These are phyloP conservation scores for Dasyornis broadbenti DNA, from an alignment of 2,113 vertebrate genomes.

Conservation along the genomic window DNA sequence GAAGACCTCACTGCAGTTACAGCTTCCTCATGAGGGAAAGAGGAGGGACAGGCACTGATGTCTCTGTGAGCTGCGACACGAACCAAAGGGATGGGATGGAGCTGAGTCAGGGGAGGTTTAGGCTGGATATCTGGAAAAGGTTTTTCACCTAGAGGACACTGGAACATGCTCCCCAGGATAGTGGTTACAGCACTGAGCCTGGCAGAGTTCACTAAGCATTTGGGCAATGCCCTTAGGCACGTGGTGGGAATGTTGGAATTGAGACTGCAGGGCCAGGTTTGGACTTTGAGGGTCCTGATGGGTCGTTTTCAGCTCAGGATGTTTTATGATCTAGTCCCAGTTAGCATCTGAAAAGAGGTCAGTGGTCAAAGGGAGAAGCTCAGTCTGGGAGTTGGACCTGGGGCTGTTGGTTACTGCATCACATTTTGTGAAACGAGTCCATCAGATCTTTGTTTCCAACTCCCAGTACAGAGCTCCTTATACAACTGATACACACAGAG, in stretches of 20 bases:
- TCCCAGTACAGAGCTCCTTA: not conserved
- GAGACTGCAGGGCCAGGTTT: not conserved
- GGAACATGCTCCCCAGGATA: accelerated
- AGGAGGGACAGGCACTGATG: not conserved
- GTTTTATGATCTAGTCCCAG: not conserved
- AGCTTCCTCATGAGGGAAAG: not conserved
- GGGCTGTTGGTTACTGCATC: too few species aligned
- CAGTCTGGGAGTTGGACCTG: not conserved
- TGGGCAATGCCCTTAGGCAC: not conserved
- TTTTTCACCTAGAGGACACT: not conserved
- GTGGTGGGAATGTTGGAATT: not conserved
- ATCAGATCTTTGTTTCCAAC: not conserved
- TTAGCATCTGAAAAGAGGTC: not conserved
- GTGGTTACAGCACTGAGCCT: not conserved
- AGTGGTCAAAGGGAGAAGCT: not conserved
- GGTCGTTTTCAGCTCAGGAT: not conserved
- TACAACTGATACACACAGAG: not conserved
- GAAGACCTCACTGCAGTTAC: not conserved
- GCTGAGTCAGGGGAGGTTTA: too few species aligned
- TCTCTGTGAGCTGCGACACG: not conserved
- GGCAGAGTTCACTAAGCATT: not conserved
- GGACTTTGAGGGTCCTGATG: not conserved
- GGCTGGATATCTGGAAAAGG: accelerated
- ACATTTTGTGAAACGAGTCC: not conserved
- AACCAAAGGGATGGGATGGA: not conserved